A percentile compares a stretch with the other conserved stretches of the same genome.
Conservation (phyloP, 2,113 vertebrate genomes). For the Haliaeetus leucogaster region DNA sequence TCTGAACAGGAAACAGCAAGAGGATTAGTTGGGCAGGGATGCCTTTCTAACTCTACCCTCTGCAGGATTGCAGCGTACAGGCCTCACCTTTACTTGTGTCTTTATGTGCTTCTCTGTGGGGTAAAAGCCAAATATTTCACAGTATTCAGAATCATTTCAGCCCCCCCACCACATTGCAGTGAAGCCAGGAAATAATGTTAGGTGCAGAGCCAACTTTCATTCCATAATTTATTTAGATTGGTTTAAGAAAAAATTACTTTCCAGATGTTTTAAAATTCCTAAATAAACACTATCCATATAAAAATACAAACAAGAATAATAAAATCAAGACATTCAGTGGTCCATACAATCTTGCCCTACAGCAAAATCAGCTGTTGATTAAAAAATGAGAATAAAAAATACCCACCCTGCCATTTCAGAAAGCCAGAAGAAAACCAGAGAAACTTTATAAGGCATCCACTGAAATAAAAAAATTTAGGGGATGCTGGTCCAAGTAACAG, state of each 20-base stretch:
- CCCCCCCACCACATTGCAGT: fast-evolving
- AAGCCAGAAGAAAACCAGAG: background rate
- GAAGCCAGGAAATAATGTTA: background rate
- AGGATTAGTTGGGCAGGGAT: background rate
- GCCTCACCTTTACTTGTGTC: background rate
- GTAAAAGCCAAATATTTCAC: background rate
- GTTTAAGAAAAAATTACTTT: background rate
- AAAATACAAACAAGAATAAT: background rate
- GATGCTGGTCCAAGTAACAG: background rate
- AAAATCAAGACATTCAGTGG: background rate
- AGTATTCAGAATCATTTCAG: background rate
- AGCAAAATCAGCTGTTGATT: slow-evolving; percentile 9
- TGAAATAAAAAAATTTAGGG: background rate
- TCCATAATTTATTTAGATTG: slow-evolving; percentile 15
- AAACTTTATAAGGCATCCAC: background rate
- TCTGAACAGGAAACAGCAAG: background rate
- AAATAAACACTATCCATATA: background rate
- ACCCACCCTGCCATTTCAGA: background rate
- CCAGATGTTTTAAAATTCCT: background rate
- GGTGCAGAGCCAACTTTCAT: background rate
- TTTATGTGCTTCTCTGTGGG: background rate
- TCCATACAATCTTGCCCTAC: background rate
- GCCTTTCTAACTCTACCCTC: background rate
- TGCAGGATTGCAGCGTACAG: background rate
- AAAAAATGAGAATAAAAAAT: background rate